Base-by-base conservation (phyloP, 2,113 vertebrate genomes). In the Cathartes aura region DNA sequence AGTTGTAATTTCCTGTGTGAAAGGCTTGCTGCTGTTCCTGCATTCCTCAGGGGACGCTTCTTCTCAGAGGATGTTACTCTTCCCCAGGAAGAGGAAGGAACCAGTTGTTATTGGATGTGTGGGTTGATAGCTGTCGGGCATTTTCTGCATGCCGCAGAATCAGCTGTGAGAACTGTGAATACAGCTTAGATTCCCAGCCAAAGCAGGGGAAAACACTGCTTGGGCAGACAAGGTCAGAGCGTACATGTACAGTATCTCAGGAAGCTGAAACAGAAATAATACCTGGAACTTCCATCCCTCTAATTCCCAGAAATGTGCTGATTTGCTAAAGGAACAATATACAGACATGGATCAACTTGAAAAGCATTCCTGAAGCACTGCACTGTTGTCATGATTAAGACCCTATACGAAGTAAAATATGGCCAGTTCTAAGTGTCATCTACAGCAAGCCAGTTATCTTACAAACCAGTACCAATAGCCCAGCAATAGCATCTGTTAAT, bases 81-180 rank as follows among this genome's bases (percentile, higher is more conserved):
- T 98, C 98, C 98, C 88, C 98, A 98, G 98, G 98, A 99, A 99
- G 98, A 98, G 98, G 98, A 98, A 98, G 98, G 97, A 98, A 97
- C 95, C 98, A 98, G 98, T 97, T 98, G 98, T 97, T 98, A 90
- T 72, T 97, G 97, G 94, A 93, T 96, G 98, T 85, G 98, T 98
- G 97, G 98, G 98, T 94, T 97, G 98, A 98, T 96, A 89, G 97
- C 96, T 96, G 96, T 91, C 43, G 14, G 96, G 98, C 98, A 98
- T 98, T 98, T 97, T 98, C 97, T 45, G 95, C 97, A 70, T 98
- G 97, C 98, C 95, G 11, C 83, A 40, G 95, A 93, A 98, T 98
- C 98, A 98, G 98, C 98, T 98, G 98, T 97, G 97, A 97, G 97
- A 98, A 98, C 94, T n/a, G 32, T 63, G 96, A 93, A 70, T 34